A percentile compares a stretch with the other conserved stretches of the same genome.
Evolutionary conservation across 2,888 invertebrate genomes (phyloP).

Genomic region (Resseliella maxima): DNA sequence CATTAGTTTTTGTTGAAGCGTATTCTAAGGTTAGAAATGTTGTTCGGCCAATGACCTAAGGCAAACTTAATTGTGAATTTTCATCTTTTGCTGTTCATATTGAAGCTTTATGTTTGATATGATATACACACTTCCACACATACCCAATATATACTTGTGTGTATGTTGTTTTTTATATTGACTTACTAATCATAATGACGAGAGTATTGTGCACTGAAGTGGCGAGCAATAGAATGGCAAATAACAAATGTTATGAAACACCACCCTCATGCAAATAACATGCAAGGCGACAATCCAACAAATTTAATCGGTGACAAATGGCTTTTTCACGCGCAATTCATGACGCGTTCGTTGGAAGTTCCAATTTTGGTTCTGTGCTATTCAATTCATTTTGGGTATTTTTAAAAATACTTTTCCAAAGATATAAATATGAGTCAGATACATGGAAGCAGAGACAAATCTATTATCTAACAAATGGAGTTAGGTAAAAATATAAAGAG

Average conservation of each 20-base stretch:
- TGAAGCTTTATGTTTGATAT: background rate
- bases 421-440: too few relatives aligned
- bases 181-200: background rate
- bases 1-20: background rate
- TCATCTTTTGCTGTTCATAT: background rate
- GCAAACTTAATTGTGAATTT: conserved; percentile 42
- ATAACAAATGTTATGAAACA: background rate
- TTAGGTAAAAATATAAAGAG: too few relatives aligned
- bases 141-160: background rate
- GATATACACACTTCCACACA: background rate
- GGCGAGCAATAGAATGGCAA: too few relatives aligned
- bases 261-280: background rate
- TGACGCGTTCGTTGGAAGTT: too few relatives aligned
- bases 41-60: conserved; percentile 36
- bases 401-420: background rate
- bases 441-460: too few relatives aligned
- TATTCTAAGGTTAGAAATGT: conserved; percentile 50
- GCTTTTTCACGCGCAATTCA: too few relatives aligned
- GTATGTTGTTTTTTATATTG: background rate
- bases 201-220: too few relatives aligned
- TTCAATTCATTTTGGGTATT: too few relatives aligned
- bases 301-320: too few relatives aligned
- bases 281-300: background rate
- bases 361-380: too few relatives aligned
- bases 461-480: too few relatives aligned